phyloP scores from a whole-genome alignment of 2,888 invertebrate species.

The Cryptocephalus moraei region DNA sequence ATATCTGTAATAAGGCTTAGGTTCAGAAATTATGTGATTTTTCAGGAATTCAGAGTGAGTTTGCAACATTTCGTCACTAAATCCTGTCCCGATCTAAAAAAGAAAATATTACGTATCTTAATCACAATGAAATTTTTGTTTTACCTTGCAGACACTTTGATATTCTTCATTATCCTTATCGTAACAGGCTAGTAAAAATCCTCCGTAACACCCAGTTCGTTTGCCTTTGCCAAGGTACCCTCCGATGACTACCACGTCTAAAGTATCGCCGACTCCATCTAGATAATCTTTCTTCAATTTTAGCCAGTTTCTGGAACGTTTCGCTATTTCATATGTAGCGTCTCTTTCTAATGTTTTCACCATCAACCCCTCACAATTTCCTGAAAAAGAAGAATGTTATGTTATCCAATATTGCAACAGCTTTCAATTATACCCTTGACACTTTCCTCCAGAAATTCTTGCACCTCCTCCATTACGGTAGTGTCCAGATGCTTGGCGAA shows the following conservation, averaged over 20 bases:
- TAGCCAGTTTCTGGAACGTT: slow-evolving; percentile 87
- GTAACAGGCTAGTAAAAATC: slow-evolving; percentile 90
- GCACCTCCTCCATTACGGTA: slow-evolving; percentile 79
- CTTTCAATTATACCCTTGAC: slow-evolving; percentile 55
- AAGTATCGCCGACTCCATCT: slow-evolving; percentile 90
- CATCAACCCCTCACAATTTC: slow-evolving; percentile 98
- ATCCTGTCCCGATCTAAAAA: slow-evolving; percentile 78
- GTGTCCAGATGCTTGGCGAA: slow-evolving; percentile 82
- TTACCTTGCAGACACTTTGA: slow-evolving; percentile 84
- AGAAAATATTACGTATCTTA: neutral
- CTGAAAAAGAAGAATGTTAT: slow-evolving; percentile 33
- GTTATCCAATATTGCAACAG: neutral
- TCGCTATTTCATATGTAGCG: slow-evolving; percentile 95
- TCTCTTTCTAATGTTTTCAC: slow-evolving; percentile 85
- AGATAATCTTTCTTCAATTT: slow-evolving; percentile 97
- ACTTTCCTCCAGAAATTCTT: slow-evolving; percentile 87
- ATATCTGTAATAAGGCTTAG: slow-evolving; percentile 72
- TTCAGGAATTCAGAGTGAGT: slow-evolving; percentile 67
- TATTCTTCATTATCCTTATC: slow-evolving; percentile 84
- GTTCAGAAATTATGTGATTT: slow-evolving; percentile 58
- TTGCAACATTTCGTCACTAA: slow-evolving; percentile 81
- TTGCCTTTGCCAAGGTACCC: slow-evolving; percentile 90
- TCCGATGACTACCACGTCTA: slow-evolving; percentile 93
- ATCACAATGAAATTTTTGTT: slow-evolving; percentile 5
- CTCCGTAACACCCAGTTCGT: slow-evolving; percentile 87